Evolutionary conservation across 2,113 vertebrate species (phyloP).

Genomic region (Coreoperca whiteheadi): DNA sequence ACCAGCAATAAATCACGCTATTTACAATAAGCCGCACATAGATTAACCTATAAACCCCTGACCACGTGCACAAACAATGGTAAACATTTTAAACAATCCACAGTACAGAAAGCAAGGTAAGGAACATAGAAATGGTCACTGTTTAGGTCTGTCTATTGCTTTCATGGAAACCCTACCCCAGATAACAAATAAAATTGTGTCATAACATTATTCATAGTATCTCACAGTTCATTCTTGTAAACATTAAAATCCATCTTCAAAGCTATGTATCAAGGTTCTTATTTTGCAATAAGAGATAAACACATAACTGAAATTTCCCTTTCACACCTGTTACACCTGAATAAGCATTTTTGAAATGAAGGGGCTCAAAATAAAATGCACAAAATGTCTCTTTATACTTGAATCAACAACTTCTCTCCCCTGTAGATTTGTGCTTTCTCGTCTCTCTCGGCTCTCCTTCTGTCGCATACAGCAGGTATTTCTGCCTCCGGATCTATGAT

Average conservation of each 20-base stretch:
- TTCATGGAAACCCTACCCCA: not conserved
- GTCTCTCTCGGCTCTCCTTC: too few relatives aligned
- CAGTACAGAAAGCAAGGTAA: not conserved
- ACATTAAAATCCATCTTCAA: constrained; percentile 38
- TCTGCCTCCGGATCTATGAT: too few relatives aligned
- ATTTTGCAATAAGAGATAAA: not conserved
- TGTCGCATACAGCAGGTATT: too few relatives aligned
- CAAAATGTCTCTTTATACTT: not conserved
- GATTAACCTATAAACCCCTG: constrained; percentile 3
- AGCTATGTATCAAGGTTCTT: not conserved
- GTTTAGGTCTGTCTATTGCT: constrained; percentile 5
- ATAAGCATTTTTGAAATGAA: not conserved
- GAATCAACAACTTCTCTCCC: not conserved
- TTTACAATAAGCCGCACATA: constrained; percentile 22
- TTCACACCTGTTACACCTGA: constrained; percentile 7
- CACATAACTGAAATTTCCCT: constrained; percentile 19
- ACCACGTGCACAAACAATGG: constrained; percentile 2
- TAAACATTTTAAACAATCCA: constrained; percentile 57
- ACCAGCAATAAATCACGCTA: constrained; percentile 70
- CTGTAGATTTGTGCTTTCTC: too few relatives aligned
- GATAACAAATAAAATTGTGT: not conserved
- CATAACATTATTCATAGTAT: not conserved
- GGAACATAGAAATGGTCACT: constrained; percentile 30
- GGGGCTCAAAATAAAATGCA: not conserved
- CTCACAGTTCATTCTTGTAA: constrained; percentile 57